Base-by-base conservation (phyloP, 2,113 vertebrate species). In the Microcebus ravelobensis region DNA sequence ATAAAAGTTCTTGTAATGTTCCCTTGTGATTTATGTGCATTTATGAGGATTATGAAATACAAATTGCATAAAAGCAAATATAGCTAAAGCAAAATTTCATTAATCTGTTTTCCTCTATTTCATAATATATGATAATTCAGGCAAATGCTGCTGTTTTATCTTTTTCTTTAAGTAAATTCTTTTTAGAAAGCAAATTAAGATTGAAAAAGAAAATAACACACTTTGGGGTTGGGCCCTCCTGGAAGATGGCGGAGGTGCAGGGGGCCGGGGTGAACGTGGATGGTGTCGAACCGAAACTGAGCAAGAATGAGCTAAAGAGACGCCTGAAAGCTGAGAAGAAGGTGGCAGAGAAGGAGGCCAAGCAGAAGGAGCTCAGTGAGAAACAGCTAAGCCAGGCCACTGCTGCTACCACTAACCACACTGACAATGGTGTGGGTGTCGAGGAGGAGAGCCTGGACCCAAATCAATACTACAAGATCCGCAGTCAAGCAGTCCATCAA, bases 401-500 rank as follows among this genome's bases (percentile, higher is more conserved):
- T 15, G 45, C 85, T 15, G n/a, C 83, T 73, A 50, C 87, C 59
- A 27, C 86, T 94, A 95, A 29, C 95, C 96, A 98, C 27, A 89
- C 65, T 8, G 97, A 99, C 70, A 97, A 98, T 95, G 97, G 93
- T 3, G 45, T 87, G 73, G 97, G 45, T n/a, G 39, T 98, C 5
- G 99, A 99, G 94, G 99, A 99, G 88, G 99, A 99, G 97, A 99
- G 89, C 2, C 98, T 99, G 88, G 99, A 99, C 97, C 99, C 99
- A 92, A 99, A 99, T 95, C 99, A 99, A 99, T 99, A 99, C 97
- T 99, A 98, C 98, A 99, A 99, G 98, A 99, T 99, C 93, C 99
- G 99, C 74, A 98, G 99, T 63, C 99, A 99, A 90, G 99, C 99
- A 14, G 50, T 99, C 96, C 99, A 99, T 68, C 99, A 99, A 12